These are phyloP conservation scores for Himantopus leucocephalus DNA, from an alignment of 2,113 vertebrate species.

Conservation along the genomic window DNA sequence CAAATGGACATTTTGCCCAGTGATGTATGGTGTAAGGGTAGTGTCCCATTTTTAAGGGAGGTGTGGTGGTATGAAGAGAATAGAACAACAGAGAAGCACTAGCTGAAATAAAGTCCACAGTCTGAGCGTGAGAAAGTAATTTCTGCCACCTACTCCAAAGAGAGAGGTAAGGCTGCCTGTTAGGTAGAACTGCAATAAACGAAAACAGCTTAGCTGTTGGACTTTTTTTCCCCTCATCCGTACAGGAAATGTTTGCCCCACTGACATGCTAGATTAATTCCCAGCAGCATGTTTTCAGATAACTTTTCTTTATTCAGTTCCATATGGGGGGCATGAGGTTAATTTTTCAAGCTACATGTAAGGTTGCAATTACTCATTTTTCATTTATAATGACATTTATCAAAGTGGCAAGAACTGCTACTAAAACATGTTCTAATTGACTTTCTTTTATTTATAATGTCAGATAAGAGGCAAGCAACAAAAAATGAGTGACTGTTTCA, in stretches of 20 bases:
- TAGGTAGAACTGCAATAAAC: not conserved
- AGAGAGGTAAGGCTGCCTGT: not conserved
- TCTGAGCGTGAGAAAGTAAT: not conserved
- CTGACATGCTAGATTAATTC: not conserved
- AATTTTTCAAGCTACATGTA: not conserved
- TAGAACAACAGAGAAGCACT: not conserved
- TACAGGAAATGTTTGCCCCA: not conserved
- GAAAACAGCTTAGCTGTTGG: not conserved
- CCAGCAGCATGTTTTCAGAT: not conserved
- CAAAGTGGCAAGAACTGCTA: not conserved
- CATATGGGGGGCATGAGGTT: not conserved
- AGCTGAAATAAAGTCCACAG: not conserved
- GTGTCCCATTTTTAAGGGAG: not conserved
- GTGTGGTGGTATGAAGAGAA: not conserved
- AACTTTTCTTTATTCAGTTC: not conserved
- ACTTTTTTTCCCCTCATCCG: rapidly evolving
- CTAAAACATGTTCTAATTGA: not conserved
- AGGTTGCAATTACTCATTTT: not conserved
- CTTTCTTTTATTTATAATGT: slow-evolving; percentile 1
- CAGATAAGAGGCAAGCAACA: not conserved
- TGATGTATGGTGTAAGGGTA: not conserved
- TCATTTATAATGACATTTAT: slow-evolving; percentile 19
- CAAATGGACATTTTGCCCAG: not conserved
- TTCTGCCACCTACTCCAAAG: not conserved
- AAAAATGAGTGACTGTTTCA: not conserved